A percentile compares a stretch with the other conserved stretches of the same genome.
phyloP scores from a whole-genome alignment of 2,113 vertebrate genomes.

The crab-eating macaque (Macaca fascicularis) region DNA sequence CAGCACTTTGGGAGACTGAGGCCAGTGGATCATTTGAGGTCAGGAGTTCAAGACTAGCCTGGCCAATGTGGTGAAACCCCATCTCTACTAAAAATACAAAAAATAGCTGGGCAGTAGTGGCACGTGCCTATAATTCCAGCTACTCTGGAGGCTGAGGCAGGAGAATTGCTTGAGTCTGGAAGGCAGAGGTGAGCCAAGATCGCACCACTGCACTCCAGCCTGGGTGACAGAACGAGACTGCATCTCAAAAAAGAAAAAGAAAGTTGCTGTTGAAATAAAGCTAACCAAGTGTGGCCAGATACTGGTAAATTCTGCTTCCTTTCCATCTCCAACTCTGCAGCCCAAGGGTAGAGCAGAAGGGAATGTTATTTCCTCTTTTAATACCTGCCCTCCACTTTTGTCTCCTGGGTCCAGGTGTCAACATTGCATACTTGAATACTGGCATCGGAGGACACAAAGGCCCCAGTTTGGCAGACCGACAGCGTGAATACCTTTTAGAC shows the following conservation, averaged over 20 bases:
- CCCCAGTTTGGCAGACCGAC: constrained; percentile 95
- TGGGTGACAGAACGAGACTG: too few relatives aligned
- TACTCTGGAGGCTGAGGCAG: too few relatives aligned
- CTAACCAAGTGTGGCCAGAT: not conserved
- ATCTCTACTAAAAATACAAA: too few relatives aligned
- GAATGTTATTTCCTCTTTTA: constrained; percentile 16
- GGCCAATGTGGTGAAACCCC: too few relatives aligned
- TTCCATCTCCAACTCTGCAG: not conserved
- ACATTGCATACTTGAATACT: constrained; percentile 97
- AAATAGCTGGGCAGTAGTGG: too few relatives aligned
- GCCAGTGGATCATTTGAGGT: too few relatives aligned
- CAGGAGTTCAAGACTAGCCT: too few relatives aligned
- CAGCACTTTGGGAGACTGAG: too few relatives aligned
- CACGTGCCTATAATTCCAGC: too few relatives aligned
- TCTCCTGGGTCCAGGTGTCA: constrained; percentile 87
- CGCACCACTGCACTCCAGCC: too few relatives aligned
- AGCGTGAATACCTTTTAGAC: constrained; percentile 98
- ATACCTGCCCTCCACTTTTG: constrained; percentile 3
- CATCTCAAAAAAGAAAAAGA: not conserved
- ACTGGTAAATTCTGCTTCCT: not conserved
- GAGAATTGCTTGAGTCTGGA: too few relatives aligned
- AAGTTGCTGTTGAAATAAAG: constrained; percentile 6
- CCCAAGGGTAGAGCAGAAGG: not conserved
- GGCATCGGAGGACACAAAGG: constrained; percentile 95
- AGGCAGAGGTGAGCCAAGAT: too few relatives aligned